Evolutionary conservation across 2,797 vertebrate species (phyloP), one percentile per base, ranked within the genome.

Genomic region (Babyrousa celebensis): DNA sequence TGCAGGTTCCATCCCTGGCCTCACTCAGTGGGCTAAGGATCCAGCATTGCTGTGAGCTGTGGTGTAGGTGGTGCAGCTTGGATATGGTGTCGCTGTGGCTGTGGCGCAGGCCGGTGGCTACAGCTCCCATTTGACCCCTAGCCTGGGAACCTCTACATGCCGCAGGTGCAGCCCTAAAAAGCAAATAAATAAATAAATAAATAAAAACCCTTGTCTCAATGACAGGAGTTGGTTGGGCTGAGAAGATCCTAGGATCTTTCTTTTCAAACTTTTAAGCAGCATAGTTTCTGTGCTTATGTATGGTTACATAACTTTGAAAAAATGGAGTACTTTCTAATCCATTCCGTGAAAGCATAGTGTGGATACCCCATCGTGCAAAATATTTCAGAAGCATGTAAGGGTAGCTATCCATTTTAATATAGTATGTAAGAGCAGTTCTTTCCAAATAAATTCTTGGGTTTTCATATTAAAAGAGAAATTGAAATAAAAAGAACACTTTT

Each of bases 261-360:
- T 86, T 91, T 65, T 65, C 15, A 70, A 29, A 71, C 11, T 94
- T 94, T 83, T 29, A 32, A 14, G 8, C 83, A 83, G 75, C 23
- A 63, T 18, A 63, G 5, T 83, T 83, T 48, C 25, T 18, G 21
- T 68, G 17, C 9, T 74, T 56, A 27, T 56, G 29, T 48, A 54
- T 25, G 8, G 16, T 40, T 54, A 82, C 2, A 21, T 10, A 54
- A 32, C 12, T 75, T 58, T 27, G 17, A n/a, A 86, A 54, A 72
- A 77, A 77, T 40, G 4, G 11, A 71, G 54, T 2, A 1, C 3
- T 92, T 92, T 85, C 17, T 40, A 54, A 67, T 25, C 14, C 25
- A 70, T 65, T 74, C 79, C 11, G 85, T 62, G 12, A 60, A 85
- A 56, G 7, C 14, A 80, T 62, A 68, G 92, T 89, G 15, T 85